Evolutionary conservation across 2,797 vertebrate genomes (phyloP), one percentile per base, ranked within the genome.

Genomic region (Sebastes diaconus): DNA sequence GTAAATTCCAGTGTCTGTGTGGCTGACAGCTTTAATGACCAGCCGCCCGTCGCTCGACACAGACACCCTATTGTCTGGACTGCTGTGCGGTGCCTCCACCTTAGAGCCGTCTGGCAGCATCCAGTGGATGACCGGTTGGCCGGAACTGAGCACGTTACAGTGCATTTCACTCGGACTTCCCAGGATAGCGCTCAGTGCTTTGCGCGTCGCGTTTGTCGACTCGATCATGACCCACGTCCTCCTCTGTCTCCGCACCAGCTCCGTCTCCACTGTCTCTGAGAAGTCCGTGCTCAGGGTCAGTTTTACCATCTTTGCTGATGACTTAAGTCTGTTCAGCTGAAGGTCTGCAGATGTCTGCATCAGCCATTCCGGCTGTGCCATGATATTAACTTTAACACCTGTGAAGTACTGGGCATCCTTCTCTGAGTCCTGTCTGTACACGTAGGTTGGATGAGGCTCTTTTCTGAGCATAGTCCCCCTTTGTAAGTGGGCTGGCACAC

Each of bases 331-430:
- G 77, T 99, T 95, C 36, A 99, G 93, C 32, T 96, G 97, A 18
- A 99, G 93, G n/a, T 94, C 93, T 29, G 97, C 55, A 60, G 91
- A 84, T 2, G 95, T 84, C 77, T 98, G 97, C 96, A 97, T 95
- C 29, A 99, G 86, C 98, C 98, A 99, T 0, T 82, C 78, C 0
- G 97, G 97, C 3, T 94, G 87, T 3, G 97, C 93, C 7, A 72
- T 57, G 34, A 98, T 72, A 5, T 93, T 93, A 5, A 95, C 97
- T 89, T 94, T 96, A 8, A 99, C 95, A 0, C 97, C 97, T 0
- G 98, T 98, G 84, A 97, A 98, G 85, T 99, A 98, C 64, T 95
- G 94, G 1, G 96, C 95, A 10, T 97, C 96, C 14, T 89, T 94
- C 77, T 96, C 95, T 1, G 94, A 78, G 25, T 96, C 95, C 86